A percentile compares a stretch with the other conserved stretches of the same genome.
phyloP scores from a whole-genome alignment of 2,113 vertebrate species.

The Sardina pilchardus region DNA sequence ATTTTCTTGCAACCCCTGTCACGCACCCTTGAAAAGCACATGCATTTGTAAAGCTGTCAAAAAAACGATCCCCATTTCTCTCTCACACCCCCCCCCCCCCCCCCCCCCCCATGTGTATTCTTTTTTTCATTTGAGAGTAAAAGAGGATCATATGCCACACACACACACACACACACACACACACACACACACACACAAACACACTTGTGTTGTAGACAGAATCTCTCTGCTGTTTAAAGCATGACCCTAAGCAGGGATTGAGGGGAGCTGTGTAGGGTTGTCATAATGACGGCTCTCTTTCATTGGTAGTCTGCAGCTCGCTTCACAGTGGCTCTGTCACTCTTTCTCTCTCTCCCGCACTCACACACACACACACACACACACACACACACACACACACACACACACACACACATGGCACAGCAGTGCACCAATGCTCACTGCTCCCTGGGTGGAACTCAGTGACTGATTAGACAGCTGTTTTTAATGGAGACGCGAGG shows the following conservation, averaged over 20 bases:
- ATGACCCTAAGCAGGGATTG: background rate
- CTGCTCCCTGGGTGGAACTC: background rate
- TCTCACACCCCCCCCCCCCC: no score
- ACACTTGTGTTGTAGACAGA: background rate
- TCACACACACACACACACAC: no score
- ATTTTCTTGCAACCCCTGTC: background rate
- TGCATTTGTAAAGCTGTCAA: background rate
- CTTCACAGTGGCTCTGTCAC: background rate
- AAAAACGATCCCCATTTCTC: background rate
- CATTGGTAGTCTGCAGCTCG: background rate
- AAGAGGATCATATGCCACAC: background rate
- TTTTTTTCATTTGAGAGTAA: background rate
- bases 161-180: background rate
- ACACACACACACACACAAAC: background rate
- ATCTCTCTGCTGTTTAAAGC: slow-evolving; percentile 10
- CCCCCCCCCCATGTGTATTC: background rate
- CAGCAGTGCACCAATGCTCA: background rate
- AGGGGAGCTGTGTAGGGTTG: background rate
- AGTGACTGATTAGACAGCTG: background rate
- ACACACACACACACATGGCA: background rate
- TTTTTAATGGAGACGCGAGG: background rate
- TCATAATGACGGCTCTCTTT: background rate
- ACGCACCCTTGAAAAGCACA: background rate
- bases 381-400: background rate
- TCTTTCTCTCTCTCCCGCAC: no score